phyloP scores from a whole-genome alignment of 2,797 vertebrate genomes.

The Buphagus erythrorhynchus region DNA sequence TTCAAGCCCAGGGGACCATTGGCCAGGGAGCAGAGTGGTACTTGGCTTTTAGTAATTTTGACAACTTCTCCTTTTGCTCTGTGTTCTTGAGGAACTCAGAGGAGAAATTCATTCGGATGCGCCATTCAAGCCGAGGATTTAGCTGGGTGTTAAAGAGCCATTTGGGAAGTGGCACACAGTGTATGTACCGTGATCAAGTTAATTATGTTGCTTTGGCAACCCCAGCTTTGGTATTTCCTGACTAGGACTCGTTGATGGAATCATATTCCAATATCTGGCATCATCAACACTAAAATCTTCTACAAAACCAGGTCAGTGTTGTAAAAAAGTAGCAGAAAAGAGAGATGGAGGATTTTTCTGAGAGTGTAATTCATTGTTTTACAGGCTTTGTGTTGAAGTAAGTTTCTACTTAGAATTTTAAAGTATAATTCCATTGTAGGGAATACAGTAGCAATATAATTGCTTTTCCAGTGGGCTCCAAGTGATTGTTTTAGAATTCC shows the following conservation, averaged over 20 bases:
- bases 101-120: neutral
- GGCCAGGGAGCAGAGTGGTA: neutral
- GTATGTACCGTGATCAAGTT: slow-evolving; percentile 14
- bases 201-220: slow-evolving; percentile 67
- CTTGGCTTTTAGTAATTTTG: neutral
- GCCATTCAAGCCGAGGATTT: neutral
- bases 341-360: neutral
- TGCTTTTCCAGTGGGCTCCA: neutral
- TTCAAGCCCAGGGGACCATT: neutral
- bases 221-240: slow-evolving; percentile 61
- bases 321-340: neutral
- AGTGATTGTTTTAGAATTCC: neutral
- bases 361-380: neutral
- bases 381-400: neutral
- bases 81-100: neutral
- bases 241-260: slow-evolving; percentile 6
- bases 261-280: slow-evolving; percentile 44
- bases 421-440: neutral
- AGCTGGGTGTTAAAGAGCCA: slow-evolving; percentile 13
- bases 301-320: neutral
- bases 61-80: neutral
- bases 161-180: neutral
- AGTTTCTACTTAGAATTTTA: neutral
- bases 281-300: neutral
- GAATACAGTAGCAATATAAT: neutral